These are phyloP conservation scores for Paradoxurus hermaphroditus DNA, from an alignment of 2,113 vertebrate genomes.

Conservation along the genomic window DNA sequence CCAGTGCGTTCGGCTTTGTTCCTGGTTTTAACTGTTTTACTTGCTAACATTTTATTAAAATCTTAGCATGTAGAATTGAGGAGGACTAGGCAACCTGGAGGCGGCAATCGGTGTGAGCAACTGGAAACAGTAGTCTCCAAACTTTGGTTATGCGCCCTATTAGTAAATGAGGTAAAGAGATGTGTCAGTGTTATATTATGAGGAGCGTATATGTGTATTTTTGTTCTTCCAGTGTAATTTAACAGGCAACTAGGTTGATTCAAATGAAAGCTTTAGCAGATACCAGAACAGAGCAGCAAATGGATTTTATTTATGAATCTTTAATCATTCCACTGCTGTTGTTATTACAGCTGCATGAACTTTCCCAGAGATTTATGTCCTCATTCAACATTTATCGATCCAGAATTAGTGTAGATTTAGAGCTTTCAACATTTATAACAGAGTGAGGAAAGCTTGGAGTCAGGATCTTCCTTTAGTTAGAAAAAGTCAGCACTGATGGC, in stretches of 20 bases:
- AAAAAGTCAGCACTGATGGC: neutral
- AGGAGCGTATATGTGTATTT: neutral
- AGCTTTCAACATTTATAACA: neutral
- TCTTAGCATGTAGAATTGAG: neutral
- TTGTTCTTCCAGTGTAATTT: neutral
- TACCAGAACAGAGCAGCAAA: neutral
- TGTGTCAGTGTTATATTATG: neutral
- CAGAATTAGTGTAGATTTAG: slow-evolving; percentile 5
- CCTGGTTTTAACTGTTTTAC: neutral
- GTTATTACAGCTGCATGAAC: neutral
- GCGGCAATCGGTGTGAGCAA: neutral
- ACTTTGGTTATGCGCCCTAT: neutral
- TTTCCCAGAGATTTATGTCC: neutral
- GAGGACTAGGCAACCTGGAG: neutral
- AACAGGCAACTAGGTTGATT: neutral
- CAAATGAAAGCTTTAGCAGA: neutral
- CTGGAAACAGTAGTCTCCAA: neutral
- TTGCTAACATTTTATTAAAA: neutral
- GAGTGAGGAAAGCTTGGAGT: neutral
- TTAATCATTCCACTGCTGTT: slow-evolving; percentile 1
- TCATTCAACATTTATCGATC: slow-evolving; percentile 44
- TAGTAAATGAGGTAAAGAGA: neutral
- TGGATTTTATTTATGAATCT: neutral
- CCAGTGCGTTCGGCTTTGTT: neutral
- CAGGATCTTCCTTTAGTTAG: neutral